A percentile compares a stretch with the other conserved stretches of the same genome.
phyloP scores from a whole-genome alignment of 2,888 invertebrate species.

The Mycalesis mineus region DNA sequence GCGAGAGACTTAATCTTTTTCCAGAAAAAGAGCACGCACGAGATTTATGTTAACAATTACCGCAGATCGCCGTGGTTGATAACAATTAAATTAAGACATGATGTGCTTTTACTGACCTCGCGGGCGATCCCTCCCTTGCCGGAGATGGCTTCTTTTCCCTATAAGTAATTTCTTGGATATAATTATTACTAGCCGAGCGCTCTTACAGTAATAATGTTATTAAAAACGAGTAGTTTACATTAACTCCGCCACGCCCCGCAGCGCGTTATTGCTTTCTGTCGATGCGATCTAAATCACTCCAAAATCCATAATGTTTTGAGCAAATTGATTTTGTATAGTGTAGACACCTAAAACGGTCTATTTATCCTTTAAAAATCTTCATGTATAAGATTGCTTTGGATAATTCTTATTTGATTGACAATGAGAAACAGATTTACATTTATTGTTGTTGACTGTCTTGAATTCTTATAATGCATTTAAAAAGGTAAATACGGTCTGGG shows the following conservation, averaged over 20 bases:
- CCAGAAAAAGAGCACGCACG: constrained; percentile 32
- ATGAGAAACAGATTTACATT: too few relatives aligned
- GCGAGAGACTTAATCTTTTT: constrained; percentile 12
- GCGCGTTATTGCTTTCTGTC: neutral
- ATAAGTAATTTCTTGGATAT: constrained; percentile 4
- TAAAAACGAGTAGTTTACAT: neutral
- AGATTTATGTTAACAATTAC: constrained; percentile 59
- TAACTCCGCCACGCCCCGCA: neutral
- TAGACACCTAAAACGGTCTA: too few relatives aligned
- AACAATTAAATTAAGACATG: constrained; percentile 60
- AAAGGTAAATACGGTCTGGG: too few relatives aligned
- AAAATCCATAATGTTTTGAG: too few relatives aligned
- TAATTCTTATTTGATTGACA: too few relatives aligned
- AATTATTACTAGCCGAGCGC: neutral
- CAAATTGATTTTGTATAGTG: too few relatives aligned
- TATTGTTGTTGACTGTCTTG: too few relatives aligned
- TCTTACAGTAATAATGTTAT: neutral
- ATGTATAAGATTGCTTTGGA: too few relatives aligned
- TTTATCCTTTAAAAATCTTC: too few relatives aligned
- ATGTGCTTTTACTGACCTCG: constrained; percentile 48
- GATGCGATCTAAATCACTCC: neutral
- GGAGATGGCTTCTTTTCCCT: constrained; percentile 14
- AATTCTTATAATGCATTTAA: too few relatives aligned
- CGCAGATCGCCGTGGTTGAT: constrained; percentile 64
- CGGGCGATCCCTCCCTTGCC: constrained; percentile 34